Evolutionary conservation across 2,797 vertebrate species (phyloP), one percentile per base, ranked within the genome.

Genomic region (Sciurus carolinensis): DNA sequence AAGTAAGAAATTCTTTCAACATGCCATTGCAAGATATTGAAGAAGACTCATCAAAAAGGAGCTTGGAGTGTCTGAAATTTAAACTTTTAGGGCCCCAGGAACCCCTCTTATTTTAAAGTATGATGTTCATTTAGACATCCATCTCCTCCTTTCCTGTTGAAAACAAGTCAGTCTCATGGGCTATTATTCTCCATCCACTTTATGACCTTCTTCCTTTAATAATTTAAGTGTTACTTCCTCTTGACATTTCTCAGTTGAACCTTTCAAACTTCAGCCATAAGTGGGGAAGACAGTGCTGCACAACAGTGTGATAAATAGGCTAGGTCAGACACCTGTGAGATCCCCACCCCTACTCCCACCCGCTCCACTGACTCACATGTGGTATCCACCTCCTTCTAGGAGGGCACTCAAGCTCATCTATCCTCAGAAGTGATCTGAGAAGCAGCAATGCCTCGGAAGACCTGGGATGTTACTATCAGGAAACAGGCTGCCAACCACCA

Each of bases 1-100:
- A 92, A 97, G 87, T 96, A 92, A 97, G 87, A 98, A 97, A 83
- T 7, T 26, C 86, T 97, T 92, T 88, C 66, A 89, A 96, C 87
- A 90, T n/a, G 89, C n/a, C 77, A 26, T 22, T 91, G 90, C 92
- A 93, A 96, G 88, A 95, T 96, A 95, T 87, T 97, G 79, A 96
- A 97, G 64, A 90, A 79, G 69, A n/a, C 86, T 96, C 47, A 94
- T 96, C 44, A 94, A 75, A 97, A 26, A 83, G 17, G 36, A 69
- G 66, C 22, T 72, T 1, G 12, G 12, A 10, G 81, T 95, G 69
- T 96, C 83, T 72, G 76, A 96, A 96, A 96, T 4, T 36, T 57
- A 17, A 88, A 54, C 84, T 95, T 95, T 67, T 67, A 82, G 90
- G 30, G 5, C 66, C 76, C 59, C 50, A 81, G 95, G 87, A 96